Base-by-base conservation (phyloP, 64 coral and sea anemone genomes). In the Montipora cactus region DNA sequence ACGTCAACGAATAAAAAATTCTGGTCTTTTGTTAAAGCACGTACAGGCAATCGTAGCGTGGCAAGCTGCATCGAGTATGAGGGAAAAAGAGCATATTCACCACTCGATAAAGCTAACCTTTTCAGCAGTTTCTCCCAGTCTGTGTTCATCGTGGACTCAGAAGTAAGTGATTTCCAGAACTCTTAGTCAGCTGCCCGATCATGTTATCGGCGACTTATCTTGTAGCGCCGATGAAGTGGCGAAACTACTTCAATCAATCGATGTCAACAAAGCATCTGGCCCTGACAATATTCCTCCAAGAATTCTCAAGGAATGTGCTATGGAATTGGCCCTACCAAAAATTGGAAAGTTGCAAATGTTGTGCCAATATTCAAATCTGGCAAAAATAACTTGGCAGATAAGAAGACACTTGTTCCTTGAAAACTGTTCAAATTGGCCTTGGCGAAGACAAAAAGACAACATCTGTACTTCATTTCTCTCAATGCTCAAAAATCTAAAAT, bases 321-420 rank as follows among this genome's bases (percentile, higher is more conserved):
- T 74, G 61, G 81, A 87, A 80, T 14, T 93, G 55, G 55, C 91
- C 7, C 57, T 46, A 50, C 66, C 76, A 7, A 64, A 87, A 0
- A 50, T 11, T 93, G 81, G 57, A 77, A 79, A 46, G 78, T 87
- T 74, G 81, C 91, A n/a, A 93, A 93, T 71, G 45, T 93, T 66
- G 80, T 77, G 23, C 80, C 58, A 78, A 78, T 93, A 55, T 68
- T 67, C 28, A 93, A 93, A 69, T 57, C 11, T 57, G 11, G 53
- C 53, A 57, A 57, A 57, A 57, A 57, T 57, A 57, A 57, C 53
- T 57, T 11, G 7, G 53, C 53, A 57, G 53, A 57, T 57, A 57
- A 57, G 7, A 0, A 57, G 37, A 37, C 37, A 37, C 28, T 28
- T 28, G 28, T 28, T 28, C 28, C 0, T 28, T 28, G 28, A 28